phyloP scores from a whole-genome alignment of 1,140 invertebrate species.

The Drosophila sp. region DNA sequence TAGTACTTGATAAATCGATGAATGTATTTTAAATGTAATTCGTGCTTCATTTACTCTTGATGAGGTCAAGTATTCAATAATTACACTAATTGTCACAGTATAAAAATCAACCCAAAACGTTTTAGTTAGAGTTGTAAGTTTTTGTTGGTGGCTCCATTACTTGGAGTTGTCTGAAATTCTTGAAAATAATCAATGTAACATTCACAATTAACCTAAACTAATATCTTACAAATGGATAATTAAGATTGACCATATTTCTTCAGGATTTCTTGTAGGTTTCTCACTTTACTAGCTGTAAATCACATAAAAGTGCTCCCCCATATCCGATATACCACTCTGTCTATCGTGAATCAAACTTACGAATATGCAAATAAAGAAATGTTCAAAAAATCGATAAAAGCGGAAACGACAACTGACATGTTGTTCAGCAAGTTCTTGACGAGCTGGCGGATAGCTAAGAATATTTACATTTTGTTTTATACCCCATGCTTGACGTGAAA shows the following conservation, averaged over 20 bases:
- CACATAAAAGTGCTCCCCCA: background rate
- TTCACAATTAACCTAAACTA: too few species aligned
- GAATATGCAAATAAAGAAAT: conserved; percentile 22
- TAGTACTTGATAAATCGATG: conserved; percentile 26
- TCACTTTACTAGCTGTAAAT: conserved; percentile 5
- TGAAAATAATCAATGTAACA: too few species aligned
- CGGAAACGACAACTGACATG: background rate
- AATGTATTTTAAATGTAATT: conserved; percentile 45
- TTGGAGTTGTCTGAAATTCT: too few species aligned
- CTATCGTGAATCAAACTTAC: background rate
- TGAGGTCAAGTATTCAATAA: conserved; percentile 12
- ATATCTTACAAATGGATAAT: background rate
- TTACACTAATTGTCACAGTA: conserved; percentile 1
- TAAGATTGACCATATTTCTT: background rate
- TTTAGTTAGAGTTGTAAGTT: too few species aligned
- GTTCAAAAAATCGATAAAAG: conserved; percentile 21
- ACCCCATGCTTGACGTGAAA: background rate
- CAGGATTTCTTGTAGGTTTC: background rate
- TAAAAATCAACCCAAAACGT: too few species aligned
- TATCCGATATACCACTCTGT: background rate
- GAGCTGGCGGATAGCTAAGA: background rate
- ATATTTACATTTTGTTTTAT: conserved; percentile 4
- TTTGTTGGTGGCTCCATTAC: too few species aligned
- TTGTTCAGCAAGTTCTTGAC: conserved; percentile 11
- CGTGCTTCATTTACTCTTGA: conserved; percentile 24